phyloP scores from a whole-genome alignment of 2,888 invertebrate genomes.

The Clunio marinus region DNA sequence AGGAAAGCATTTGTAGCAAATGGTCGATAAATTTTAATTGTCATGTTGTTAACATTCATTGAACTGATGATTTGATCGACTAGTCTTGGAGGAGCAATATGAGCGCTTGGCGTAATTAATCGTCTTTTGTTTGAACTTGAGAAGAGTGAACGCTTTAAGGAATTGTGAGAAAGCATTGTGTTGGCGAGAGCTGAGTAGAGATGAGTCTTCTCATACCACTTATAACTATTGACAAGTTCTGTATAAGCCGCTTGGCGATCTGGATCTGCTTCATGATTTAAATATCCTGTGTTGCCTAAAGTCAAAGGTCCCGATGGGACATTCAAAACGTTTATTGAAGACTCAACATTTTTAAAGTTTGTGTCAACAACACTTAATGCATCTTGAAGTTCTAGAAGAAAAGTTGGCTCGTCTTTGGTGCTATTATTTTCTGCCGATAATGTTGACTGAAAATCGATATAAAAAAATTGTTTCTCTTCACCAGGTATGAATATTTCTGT shows the following conservation, averaged over 20 bases:
- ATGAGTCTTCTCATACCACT: conserved; percentile 89
- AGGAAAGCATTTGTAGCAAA: conserved; percentile 87
- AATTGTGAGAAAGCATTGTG: conserved; percentile 75
- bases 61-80: conserved; percentile 43
- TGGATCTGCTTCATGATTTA: conserved; percentile 86
- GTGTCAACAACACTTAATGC: conserved; percentile 73
- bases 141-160: conserved; percentile 78
- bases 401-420: background rate
- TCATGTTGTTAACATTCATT: conserved; percentile 60
- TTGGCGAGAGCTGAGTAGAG: conserved; percentile 82
- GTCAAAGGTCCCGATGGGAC: conserved; percentile 53
- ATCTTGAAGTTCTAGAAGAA: conserved; percentile 71
- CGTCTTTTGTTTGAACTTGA: conserved; percentile 76
- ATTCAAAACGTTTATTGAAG: conserved; percentile 64
- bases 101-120: conserved; percentile 66
- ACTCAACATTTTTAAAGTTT: conserved; percentile 78
- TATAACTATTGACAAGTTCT: conserved; percentile 82
- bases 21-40: conserved; percentile 76
- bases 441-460: conserved; percentile 19
- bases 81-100: conserved; percentile 79
- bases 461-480: too few species aligned
- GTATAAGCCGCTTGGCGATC: conserved; percentile 85
- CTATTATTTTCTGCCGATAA: background rate
- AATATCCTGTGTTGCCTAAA: conserved; percentile 76
- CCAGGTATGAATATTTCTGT: background rate